Base-by-base conservation (phyloP, 1,140 invertebrate genomes). In the Eulimnadia texana region DNA sequence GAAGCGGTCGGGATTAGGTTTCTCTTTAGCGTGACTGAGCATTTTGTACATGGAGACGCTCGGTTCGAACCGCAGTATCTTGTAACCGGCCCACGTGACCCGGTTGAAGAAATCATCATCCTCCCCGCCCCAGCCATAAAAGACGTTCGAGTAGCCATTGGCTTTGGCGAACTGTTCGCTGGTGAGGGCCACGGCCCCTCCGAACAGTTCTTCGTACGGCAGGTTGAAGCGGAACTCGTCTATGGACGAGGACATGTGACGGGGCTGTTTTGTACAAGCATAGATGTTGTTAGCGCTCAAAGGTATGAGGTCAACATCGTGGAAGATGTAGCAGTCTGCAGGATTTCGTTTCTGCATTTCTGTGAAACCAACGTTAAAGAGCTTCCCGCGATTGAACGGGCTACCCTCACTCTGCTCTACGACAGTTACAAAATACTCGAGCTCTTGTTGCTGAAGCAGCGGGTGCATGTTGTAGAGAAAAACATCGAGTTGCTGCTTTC, bases 231-330 rank as follows among this genome's bases (percentile, higher is more conserved):
- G 59, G 72, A 91, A 92, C 65, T 84, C 86, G 76, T 97, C 88
- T 23, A 96, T 80, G 65, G 88, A 90, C 0, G 88, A 88, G 54
- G 90, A 91, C 86, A 98, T 88, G 69, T 97, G 93, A 47, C 92
- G 77, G 0, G 94, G 94, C 64, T 80, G 77, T 64, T 81, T 77
- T 1, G 89, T 84, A 71, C 95, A 98, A 16, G 85, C 86, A 75
- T 98, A 98, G 53, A 95, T 79, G 74, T 97, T 96, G 2, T 84
- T 81, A 60, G 82, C 80, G 73, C 89, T 89, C 65, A 95, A 79
- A 11, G 94, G 94, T 60, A 98, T 78, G 20, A 98, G 73, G 76
- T 98, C 93, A 50, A 98, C 88, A 71, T 98, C 93, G 73, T 97
- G 93, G 68, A 98, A 86, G 56, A 98, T 84, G 53, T 95, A 82